Base-by-base conservation (phyloP, 2,113 vertebrate species). In the Oriolus oriolus region DNA sequence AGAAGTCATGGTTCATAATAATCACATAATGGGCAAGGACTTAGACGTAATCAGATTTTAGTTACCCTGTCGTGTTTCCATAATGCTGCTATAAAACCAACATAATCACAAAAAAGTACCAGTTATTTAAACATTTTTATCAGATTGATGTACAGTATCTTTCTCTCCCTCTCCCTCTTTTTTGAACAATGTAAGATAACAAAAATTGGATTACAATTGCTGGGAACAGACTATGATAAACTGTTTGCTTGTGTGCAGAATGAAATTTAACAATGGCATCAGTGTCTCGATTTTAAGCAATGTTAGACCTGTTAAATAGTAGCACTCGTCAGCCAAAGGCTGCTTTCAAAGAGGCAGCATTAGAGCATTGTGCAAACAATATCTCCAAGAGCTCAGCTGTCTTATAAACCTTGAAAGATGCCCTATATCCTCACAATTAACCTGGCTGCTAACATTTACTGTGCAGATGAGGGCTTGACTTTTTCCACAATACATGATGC, bases 191-290 rank as follows among this genome's bases (percentile, higher is more conserved):
- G 71, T 90, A 82, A 96, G 96, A 97, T 96, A 97, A 96, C 94
- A 95, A 92, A 97, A 97, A 97, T 96, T 95, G 95, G 94, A 97
- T 97, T 97, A 97, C 92, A 94, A 54, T 94, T 97, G 97, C 97
- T 94, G 93, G 95, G 95, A 97, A 97, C 78, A 91, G 94, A 66
- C 95, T 87, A 90, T 89, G 96, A 97, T 97, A 97, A 96, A 97
- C 96, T 96, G 89, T 97, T 97, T 97, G 94, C 87, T 97, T 87
- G 60, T 95, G 94, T 88, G 90, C 86, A 86, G 91, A 90, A 89
- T 81, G 85, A 96, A 92, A 94, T 94, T 89, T 90, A 95, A 84
- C 90, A 92, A 90, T 80, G 71, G 83, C 89, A 91, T 66, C 83
- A 70, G 79, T n/a, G n/a, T 93, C 92, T 93, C 90, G 77, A 79